A percentile compares a stretch with the other conserved stretches of the same genome.
phyloP scores from a whole-genome alignment of 2,113 vertebrate species.

The Orientallactaga bullata region DNA sequence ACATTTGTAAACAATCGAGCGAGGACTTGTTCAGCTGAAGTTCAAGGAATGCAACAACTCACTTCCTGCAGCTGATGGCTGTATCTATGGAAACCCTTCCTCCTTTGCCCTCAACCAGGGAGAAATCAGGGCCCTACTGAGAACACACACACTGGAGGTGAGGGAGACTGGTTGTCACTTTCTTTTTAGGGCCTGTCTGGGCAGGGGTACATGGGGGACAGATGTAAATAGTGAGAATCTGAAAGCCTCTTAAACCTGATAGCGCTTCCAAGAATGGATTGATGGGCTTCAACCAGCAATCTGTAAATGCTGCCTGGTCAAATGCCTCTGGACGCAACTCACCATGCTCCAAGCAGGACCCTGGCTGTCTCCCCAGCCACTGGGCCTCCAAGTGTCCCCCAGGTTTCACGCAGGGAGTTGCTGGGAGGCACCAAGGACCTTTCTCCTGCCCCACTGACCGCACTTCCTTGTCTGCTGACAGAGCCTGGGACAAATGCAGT shows the following conservation, averaged over 20 bases:
- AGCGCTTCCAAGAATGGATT: too few relatives aligned
- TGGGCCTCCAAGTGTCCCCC: not conserved
- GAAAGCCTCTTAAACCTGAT: not conserved
- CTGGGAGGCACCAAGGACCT: not conserved
- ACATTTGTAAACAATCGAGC: not conserved
- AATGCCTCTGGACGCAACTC: fast-evolving
- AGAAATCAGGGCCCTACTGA: not conserved
- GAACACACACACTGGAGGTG: not conserved
- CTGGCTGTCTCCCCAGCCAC: not conserved
- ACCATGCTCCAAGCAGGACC: not conserved
- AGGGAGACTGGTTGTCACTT: not conserved
- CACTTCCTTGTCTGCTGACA: not conserved
- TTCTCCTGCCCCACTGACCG: not conserved
- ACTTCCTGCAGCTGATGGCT: not conserved
- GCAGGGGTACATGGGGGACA: not conserved
- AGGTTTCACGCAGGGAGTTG: fast-evolving
- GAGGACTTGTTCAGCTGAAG: not conserved
- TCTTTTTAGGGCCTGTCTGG: not conserved
- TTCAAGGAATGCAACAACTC: not conserved
- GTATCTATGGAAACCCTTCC: not conserved
- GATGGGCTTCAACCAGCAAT: not conserved
- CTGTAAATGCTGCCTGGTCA: not conserved
- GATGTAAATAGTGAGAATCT: not conserved
- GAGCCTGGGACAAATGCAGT: not conserved
- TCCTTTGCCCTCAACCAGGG: not conserved